These are phyloP conservation scores for Takifugu ocellatus DNA, from an alignment of 2,797 vertebrate genomes.

Conservation along the genomic window DNA sequence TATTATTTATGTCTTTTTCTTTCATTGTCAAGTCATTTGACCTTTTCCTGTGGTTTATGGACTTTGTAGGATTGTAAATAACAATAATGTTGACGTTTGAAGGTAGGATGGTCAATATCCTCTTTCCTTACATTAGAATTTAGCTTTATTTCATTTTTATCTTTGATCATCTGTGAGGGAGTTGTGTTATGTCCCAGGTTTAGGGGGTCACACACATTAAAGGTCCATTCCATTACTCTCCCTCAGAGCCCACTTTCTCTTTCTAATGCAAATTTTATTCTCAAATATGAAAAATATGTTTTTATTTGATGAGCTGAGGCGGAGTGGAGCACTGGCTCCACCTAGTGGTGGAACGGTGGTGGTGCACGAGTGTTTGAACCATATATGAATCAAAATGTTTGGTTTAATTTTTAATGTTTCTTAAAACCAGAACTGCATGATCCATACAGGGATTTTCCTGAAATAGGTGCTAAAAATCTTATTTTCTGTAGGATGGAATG, in stretches of 20 bases:
- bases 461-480: no score
- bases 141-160: no score
- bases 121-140: no score
- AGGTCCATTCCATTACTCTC: no score
- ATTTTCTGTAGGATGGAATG: no score
- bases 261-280: background rate
- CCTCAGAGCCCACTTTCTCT: no score
- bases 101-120: background rate
- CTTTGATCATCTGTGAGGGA: no score
- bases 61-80: background rate
- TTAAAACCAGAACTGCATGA: background rate
- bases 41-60: slow-evolving; percentile 3
- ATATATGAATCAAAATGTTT: no score
- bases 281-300: background rate
- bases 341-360: slow-evolving; percentile 37
- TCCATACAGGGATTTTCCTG: background rate
- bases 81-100: background rate
- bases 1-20: slow-evolving; percentile 4
- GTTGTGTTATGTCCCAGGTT: no score
- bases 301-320: background rate
- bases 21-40: background rate
- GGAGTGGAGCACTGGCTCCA: slow-evolving; percentile 22
- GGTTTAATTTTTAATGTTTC: no score
- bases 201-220: no score
- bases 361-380: background rate